Evolutionary conservation across 2,113 vertebrate species (phyloP).

Genomic region (Calidris pugnax): DNA sequence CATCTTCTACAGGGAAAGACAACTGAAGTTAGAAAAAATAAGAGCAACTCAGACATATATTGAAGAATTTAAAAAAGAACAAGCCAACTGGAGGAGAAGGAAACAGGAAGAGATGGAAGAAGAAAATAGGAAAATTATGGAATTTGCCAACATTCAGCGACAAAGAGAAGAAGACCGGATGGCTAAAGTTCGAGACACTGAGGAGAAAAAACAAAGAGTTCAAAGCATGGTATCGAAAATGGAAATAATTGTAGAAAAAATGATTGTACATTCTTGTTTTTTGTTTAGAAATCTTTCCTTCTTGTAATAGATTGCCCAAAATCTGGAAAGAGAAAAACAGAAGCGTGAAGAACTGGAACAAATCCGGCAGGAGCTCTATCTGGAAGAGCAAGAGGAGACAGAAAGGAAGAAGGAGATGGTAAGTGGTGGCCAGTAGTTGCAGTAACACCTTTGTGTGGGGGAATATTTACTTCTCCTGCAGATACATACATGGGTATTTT

Average conservation of each 20-base stretch:
- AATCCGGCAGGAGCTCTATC: conserved; percentile 81
- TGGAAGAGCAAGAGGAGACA: conserved; percentile 84
- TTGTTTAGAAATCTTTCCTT: neutral
- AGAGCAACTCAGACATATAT: conserved; percentile 81
- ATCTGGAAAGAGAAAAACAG: conserved; percentile 75
- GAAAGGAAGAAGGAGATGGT: conserved; percentile 80
- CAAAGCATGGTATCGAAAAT: conserved; percentile 77
- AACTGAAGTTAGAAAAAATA: conserved; percentile 86
- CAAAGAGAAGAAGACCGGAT: conserved; percentile 78
- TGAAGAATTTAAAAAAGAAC: conserved; percentile 87
- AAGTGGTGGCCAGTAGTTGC: conserved; percentile 30
- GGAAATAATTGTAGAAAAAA: neutral
- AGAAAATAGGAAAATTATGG: conserved; percentile 88
- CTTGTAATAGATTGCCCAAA: conserved; percentile 75
- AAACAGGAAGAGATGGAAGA: conserved; percentile 88
- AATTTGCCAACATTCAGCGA: conserved; percentile 79
- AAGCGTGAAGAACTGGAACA: conserved; percentile 85
- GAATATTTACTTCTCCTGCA: neutral
- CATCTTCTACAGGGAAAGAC: conserved; percentile 78
- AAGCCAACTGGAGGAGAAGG: conserved; percentile 82
- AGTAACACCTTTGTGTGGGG: neutral
- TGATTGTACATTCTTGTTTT: neutral
- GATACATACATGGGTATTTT: neutral
- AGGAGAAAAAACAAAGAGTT: conserved; percentile 81
- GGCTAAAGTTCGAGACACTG: conserved; percentile 78